phyloP scores from a whole-genome alignment of 2,888 invertebrate genomes.

The Mythimna pallens region DNA sequence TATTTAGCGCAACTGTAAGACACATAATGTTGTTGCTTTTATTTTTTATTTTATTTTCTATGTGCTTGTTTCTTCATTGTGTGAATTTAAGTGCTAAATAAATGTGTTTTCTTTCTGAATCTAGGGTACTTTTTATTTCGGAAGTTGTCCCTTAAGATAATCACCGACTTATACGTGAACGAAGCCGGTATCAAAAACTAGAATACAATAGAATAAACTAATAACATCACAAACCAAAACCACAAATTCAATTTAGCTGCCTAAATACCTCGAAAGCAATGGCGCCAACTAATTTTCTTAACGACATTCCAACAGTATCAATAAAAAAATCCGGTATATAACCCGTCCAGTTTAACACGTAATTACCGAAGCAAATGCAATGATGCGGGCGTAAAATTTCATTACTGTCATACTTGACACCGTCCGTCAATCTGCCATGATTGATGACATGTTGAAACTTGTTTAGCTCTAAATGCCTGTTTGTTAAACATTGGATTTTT shows the following conservation, averaged over 20 bases:
- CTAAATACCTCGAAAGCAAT: conserved; percentile 24
- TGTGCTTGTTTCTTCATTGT: no score
- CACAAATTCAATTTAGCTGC: neutral
- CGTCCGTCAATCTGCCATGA: conserved; percentile 82
- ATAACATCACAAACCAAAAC: no score
- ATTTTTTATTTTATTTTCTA: no score
- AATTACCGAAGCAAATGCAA: conserved; percentile 74
- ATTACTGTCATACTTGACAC: conserved; percentile 82
- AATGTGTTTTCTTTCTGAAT: no score
- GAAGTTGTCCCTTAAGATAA: no score
- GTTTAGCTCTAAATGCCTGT: conserved; percentile 81
- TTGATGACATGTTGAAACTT: conserved; percentile 81
- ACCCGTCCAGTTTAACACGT: conserved; percentile 65
- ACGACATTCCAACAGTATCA: conserved; percentile 62
- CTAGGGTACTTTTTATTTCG: no score
- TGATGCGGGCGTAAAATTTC: conserved; percentile 86
- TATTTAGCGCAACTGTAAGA: no score
- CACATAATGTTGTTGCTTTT: no score
- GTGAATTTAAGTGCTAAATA: no score
- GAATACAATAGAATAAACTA: no score
- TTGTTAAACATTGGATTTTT: conserved; percentile 79
- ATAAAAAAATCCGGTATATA: conserved; percentile 64
- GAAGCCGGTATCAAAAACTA: no score
- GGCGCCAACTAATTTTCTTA: conserved; percentile 46
- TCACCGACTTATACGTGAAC: no score